Conservation (phyloP, 2,113 vertebrate genomes). For the Dasyprocta punctata region DNA sequence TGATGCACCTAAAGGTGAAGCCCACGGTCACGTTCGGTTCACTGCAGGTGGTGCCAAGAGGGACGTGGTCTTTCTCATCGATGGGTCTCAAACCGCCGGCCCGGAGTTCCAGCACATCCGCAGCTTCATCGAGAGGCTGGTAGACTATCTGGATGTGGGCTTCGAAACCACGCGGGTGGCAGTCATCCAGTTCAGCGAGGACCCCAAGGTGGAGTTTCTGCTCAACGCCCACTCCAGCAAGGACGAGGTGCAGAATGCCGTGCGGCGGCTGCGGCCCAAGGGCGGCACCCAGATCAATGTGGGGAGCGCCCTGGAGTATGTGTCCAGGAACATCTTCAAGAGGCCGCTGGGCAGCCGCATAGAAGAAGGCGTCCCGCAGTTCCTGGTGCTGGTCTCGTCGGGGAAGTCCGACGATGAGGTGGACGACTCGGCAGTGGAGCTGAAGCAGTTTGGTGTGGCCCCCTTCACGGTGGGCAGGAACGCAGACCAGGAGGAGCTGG, state of each 20-base stretch:
- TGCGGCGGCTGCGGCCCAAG: conserved; percentile 87
- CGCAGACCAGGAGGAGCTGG: conserved; percentile 89
- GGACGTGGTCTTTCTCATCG: conserved; percentile 96
- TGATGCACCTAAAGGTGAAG: fast-evolving
- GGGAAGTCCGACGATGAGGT: conserved; percentile 92
- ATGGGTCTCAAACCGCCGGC: conserved; percentile 88
- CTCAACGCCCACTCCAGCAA: conserved; percentile 92
- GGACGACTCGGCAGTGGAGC: conserved; percentile 85
- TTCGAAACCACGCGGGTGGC: conserved; percentile 92
- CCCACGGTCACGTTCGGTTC: fast-evolving
- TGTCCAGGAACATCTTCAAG: conserved; percentile 93
- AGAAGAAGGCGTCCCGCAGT: conserved; percentile 95
- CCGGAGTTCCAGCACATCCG: conserved; percentile 90
- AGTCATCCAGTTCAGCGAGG: conserved; percentile 95
- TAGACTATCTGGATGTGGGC: conserved; percentile 92
- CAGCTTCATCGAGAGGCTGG: conserved; percentile 90
- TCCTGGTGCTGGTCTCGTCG: conserved; percentile 93
- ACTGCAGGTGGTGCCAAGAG: conserved; percentile 87
- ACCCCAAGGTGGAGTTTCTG: conserved; percentile 90
- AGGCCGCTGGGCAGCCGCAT: conserved; percentile 94
- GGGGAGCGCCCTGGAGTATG: conserved; percentile 93
- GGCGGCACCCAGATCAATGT: conserved; percentile 91
- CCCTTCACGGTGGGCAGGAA: conserved; percentile 91
- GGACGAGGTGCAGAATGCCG: conserved; percentile 89
- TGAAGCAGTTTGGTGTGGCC: conserved; percentile 91